These are phyloP conservation scores for Malacoraja senta DNA, from an alignment of 2,797 vertebrate species.

Conservation along the genomic window DNA sequence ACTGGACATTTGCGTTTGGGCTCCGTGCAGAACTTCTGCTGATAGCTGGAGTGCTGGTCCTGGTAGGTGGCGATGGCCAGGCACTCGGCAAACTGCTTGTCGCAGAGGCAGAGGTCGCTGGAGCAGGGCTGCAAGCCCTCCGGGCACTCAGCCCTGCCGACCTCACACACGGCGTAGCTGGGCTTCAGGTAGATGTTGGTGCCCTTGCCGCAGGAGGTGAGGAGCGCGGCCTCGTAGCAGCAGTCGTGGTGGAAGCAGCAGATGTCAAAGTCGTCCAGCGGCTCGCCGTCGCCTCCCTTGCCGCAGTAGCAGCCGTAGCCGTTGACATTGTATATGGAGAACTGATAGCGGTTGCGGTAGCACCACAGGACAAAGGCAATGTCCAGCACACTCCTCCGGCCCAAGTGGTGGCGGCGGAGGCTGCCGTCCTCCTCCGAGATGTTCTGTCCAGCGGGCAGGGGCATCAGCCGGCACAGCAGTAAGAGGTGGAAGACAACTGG, in stretches of 20 bases:
- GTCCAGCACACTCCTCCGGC: constrained; percentile 28
- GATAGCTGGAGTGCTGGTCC: not conserved
- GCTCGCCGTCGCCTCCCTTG: not conserved
- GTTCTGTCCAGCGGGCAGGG: not conserved
- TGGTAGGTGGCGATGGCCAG: not conserved
- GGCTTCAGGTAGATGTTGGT: constrained; percentile 28
- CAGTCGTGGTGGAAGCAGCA: constrained; percentile 28
- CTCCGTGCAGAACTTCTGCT: constrained; percentile 27
- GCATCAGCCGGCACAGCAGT: not conserved
- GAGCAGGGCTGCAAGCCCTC: constrained; percentile 13
- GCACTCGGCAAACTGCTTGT: constrained; percentile 31
- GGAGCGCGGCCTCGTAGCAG: not conserved
- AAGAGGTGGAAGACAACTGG: not conserved
- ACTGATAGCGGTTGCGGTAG: constrained; percentile 6
- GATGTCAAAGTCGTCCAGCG: constrained; percentile 12
- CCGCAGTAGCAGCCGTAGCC: constrained; percentile 33
- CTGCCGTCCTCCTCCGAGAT: not conserved
- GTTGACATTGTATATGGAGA: constrained; percentile 20
- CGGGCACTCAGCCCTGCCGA: constrained; percentile 11
- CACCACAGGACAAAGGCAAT: constrained; percentile 12
- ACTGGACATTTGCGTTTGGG: constrained; percentile 1
- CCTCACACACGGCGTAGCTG: not conserved
- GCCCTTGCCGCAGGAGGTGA: not conserved
- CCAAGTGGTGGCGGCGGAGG: not conserved
- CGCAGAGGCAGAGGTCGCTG: constrained; percentile 32